Conservation (phyloP, 2,888 invertebrate species). For the Drosophila yooni region DNA sequence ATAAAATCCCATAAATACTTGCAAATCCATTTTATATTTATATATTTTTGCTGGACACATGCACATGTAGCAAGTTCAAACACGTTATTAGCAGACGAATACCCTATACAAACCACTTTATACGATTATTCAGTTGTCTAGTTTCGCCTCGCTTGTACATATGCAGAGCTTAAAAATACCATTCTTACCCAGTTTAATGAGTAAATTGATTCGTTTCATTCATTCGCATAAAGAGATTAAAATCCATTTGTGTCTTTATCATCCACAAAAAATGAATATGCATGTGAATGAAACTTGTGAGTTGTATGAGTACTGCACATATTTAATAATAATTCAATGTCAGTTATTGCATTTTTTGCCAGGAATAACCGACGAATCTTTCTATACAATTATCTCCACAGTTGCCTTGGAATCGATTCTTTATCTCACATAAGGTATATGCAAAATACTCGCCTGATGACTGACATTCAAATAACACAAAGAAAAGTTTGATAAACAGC, state of each 20-base stretch:
- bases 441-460: constrained; percentile 1
- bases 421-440: not conserved
- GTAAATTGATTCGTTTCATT: not conserved
- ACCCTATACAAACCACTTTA: not conserved
- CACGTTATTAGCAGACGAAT: not conserved
- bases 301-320: not conserved
- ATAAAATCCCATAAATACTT: constrained; percentile 23
- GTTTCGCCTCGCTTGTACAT: not conserved
- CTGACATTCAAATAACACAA: constrained; percentile 1
- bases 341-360: not conserved
- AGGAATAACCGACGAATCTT: not conserved
- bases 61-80: not conserved
- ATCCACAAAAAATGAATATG: not conserved
- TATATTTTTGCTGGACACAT: not conserved
- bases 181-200: not conserved
- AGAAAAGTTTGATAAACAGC: constrained; percentile 42
- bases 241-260: constrained; percentile 16
- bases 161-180: not conserved
- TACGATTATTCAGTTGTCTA: not conserved
- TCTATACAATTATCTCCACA: not conserved
- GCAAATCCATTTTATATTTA: constrained; percentile 14
- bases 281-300: not conserved
- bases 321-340: not conserved
- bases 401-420: not conserved
- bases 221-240: constrained; percentile 43